Evolutionary conservation across 2,113 vertebrate species (phyloP), one percentile per base, ranked within the genome.

Genomic region (Emydura subglobosa): DNA sequence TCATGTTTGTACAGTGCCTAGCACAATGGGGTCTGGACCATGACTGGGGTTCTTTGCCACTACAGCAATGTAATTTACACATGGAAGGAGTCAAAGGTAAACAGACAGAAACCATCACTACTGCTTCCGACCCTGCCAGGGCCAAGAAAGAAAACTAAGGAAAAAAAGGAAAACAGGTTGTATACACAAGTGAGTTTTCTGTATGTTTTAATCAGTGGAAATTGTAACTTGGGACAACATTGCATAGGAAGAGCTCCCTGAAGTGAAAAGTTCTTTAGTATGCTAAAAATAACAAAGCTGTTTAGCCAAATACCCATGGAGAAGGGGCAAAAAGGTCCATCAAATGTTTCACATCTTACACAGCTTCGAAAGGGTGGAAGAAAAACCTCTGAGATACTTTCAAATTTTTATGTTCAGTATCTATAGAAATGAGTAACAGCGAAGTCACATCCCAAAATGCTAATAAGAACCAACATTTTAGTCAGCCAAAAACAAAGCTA

Each of bases 1-100:
- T 96, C 94, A 86, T 3, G 6, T 91, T 96, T 97, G 95, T 93
- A 94, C 84, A 95, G 95, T 96, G 92, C 94, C 90, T 87, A 86
- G 93, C 83, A 93, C 95, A 96, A 96, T 91, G 88, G 94, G 90
- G 95, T 96, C 95, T 68, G 61, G 31, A n/a, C 61, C 61, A 19
- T n/a, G 7, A 68, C 34, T 34, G 16, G 16, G 16, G 8, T 68
- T n/a, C 95, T 93, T 89, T 95, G 96, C 96, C 96, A 96, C 81
- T 82, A 51, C 94, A 86, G 94, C 95, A 92, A 92, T 95, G 89
- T 54, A 74, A 97, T 96, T 91, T 96, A 96, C 94, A 97, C 96
- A 93, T 95, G 86, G 88, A 96, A 95, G 86, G 85, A 96, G 87
- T 97, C 95, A 93, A 92, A 85, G 61, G 90, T 90, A 92, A 97